Percentiles rank a stretch among this genome's conserved stretches.
phyloP scores from a whole-genome alignment of 2,888 invertebrate genomes.

The Drosophila setosimentum region DNA sequence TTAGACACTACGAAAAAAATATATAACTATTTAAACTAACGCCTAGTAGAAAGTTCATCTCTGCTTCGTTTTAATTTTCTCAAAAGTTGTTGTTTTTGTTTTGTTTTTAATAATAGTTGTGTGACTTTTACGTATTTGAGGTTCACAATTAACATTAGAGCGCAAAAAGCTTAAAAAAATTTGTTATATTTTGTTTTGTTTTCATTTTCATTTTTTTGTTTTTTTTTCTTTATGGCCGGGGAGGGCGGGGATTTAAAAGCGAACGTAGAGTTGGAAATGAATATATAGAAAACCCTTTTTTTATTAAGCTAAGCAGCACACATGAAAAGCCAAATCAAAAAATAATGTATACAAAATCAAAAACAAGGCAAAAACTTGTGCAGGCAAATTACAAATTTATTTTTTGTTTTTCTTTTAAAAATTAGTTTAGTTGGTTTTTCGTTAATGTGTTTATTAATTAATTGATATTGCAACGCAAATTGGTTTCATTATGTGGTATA shows the following conservation, averaged over 20 bases:
- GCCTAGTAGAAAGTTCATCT: slow-evolving; percentile 56
- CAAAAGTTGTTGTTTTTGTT: neutral
- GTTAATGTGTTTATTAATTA: slow-evolving; percentile 45
- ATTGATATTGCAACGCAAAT: slow-evolving; percentile 66
- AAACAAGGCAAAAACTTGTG: slow-evolving; percentile 24
- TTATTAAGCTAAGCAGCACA: slow-evolving; percentile 46
- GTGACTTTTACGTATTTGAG: slow-evolving; percentile 62
- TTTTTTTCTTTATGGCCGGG: slow-evolving; percentile 7
- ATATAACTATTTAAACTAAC: slow-evolving; percentile 70
- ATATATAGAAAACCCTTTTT: slow-evolving; percentile 11
- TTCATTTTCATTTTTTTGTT: neutral
- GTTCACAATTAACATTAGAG: slow-evolving; percentile 56
- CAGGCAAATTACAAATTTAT: slow-evolving; percentile 47
- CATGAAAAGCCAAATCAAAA: slow-evolving; percentile 33
- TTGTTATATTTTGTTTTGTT: neutral
- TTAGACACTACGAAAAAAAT: slow-evolving; percentile 66
- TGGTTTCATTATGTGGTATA: slow-evolving; percentile 39
- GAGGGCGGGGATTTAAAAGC: slow-evolving; percentile 12
- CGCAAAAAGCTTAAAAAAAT: slow-evolving; percentile 47
- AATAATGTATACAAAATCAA: slow-evolving; percentile 8
- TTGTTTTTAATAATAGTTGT: slow-evolving; percentile 26
- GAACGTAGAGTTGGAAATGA: slow-evolving; percentile 19
- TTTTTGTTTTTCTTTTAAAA: neutral
- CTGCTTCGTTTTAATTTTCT: slow-evolving; percentile 18
- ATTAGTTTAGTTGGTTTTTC: slow-evolving; percentile 12